These are phyloP conservation scores for Eciton burchellii DNA, from an alignment of 1,140 invertebrate species.

Conservation along the genomic window DNA sequence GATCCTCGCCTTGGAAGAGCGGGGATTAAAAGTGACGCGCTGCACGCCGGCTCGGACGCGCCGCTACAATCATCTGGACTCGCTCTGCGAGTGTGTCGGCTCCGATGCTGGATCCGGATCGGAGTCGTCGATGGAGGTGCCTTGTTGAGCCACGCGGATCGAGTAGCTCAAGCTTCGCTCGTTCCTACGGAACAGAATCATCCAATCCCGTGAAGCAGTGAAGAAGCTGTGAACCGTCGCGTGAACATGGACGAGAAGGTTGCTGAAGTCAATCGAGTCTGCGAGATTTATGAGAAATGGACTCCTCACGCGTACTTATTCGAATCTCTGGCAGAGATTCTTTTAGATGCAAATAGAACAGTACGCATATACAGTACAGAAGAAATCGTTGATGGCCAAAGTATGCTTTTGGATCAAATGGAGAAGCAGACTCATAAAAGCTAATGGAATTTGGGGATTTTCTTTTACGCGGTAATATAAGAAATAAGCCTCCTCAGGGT, in stretches of 20 bases:
- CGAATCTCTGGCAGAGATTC: neutral
- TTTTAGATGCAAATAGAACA: neutral
- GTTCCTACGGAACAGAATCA: constrained; percentile 74
- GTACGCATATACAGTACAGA: neutral
- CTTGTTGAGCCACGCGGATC: constrained; percentile 77
- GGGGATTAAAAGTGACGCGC: constrained; percentile 74
- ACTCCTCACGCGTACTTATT: neutral
- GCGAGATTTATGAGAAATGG: neutral
- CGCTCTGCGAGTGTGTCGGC: constrained; percentile 81
- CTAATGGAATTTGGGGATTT: constrained; percentile 11
- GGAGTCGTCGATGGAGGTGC: constrained; percentile 83
- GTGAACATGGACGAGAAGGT: neutral
- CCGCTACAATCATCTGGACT: constrained; percentile 83
- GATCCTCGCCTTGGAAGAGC: constrained; percentile 65
- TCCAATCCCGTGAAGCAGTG: neutral
- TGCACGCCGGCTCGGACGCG: constrained; percentile 71
- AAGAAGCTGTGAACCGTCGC: no score
- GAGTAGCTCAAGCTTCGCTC: constrained; percentile 80
- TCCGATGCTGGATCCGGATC: constrained; percentile 80
- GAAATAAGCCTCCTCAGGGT: neutral
- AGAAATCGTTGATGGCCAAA: neutral
- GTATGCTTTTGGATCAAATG: neutral
- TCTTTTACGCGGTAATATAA: neutral
- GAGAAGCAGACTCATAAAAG: constrained; percentile 9
- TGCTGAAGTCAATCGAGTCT: neutral